These are phyloP conservation scores for Macroteleia sp. DNA, from an alignment of 2,888 invertebrate species.

Conservation along the genomic window DNA sequence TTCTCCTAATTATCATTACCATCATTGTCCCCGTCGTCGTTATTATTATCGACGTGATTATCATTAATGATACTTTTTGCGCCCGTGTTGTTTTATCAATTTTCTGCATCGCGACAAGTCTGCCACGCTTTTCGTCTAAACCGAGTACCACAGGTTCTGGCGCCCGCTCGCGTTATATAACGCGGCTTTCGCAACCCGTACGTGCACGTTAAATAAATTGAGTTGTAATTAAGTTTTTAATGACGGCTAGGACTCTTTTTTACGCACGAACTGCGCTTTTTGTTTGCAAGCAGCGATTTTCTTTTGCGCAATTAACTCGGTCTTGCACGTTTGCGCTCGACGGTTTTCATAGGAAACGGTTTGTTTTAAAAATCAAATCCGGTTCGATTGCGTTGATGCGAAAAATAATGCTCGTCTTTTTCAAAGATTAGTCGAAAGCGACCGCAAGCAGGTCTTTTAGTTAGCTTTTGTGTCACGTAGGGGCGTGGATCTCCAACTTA, in stretches of 20 bases:
- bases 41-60: constrained; percentile 44
- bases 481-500: constrained; percentile 39
- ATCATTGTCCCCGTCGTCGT: constrained; percentile 55
- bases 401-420: not conserved
- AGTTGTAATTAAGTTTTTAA: constrained; percentile 47
- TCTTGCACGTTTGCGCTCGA: not conserved
- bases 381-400: not conserved
- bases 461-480: constrained; percentile 30
- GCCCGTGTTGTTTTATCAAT: constrained; percentile 16
- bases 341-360: not conserved
- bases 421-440: constrained; percentile 15
- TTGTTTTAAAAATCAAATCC: not conserved
- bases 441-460: constrained; percentile 32
- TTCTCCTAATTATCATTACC: constrained; percentile 36
- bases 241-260: constrained; percentile 5
- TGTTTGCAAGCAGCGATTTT: constrained; percentile 1
- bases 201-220: constrained; percentile 42
- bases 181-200: constrained; percentile 29
- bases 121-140: constrained; percentile 11
- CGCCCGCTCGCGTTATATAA: constrained; percentile 30
- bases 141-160: not conserved
- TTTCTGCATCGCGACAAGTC: constrained; percentile 19
- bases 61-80: constrained; percentile 54
- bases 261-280: not conserved
- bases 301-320: constrained; percentile 15